Conservation (phyloP, 2,113 vertebrate genomes). For the Neodon shergylaensis region DNA sequence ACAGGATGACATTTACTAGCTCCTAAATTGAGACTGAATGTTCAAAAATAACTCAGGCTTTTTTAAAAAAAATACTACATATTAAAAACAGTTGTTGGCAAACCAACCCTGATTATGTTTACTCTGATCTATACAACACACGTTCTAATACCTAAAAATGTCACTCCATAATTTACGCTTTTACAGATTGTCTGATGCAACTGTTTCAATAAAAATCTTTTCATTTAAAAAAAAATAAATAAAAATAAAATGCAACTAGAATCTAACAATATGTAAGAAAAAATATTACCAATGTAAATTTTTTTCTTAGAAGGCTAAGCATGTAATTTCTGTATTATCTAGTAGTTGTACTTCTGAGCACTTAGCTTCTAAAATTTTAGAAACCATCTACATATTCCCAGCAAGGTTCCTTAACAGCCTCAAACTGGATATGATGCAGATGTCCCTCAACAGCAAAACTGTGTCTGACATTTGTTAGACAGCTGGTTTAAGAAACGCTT, state of each 20-base stretch:
- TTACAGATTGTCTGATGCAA: background rate
- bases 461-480: background rate
- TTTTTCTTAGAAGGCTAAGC: background rate
- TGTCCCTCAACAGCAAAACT: background rate
- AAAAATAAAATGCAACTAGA: background rate
- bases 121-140: background rate
- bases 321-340: background rate
- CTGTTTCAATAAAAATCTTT: background rate
- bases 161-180: conserved; percentile 3
- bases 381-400: too few relatives aligned
- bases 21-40: background rate
- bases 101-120: background rate
- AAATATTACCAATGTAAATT: background rate
- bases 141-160: conserved; percentile 50
- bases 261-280: background rate
- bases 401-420: background rate
- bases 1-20: background rate
- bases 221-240: too few relatives aligned
- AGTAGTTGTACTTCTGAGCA: background rate
- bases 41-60: conserved; percentile 35
- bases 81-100: conserved; percentile 32
- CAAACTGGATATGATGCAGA: background rate
- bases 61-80: background rate
- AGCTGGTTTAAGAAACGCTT: background rate
- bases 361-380: background rate